Evolutionary conservation across 2,888 invertebrate genomes (phyloP).

Genomic region (Adelognathus sp.): DNA sequence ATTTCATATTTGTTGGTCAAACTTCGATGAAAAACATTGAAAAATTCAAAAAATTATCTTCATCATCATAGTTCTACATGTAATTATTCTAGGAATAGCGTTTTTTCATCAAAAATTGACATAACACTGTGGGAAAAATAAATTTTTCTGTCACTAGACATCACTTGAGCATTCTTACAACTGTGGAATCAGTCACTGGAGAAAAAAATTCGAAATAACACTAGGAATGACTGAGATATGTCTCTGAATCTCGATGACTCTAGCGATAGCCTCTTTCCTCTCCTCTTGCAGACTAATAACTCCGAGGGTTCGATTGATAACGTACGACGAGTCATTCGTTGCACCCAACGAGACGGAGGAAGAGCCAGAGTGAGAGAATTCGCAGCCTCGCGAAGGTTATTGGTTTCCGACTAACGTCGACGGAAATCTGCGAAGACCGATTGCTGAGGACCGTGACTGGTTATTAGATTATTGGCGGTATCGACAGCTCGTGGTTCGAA

Average conservation of each 20-base stretch:
- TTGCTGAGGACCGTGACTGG: conserved; percentile 80
- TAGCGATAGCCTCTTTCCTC: conserved; percentile 41
- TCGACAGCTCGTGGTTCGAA: conserved; percentile 76
- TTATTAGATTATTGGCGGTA: conserved; percentile 81
- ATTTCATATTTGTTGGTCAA: background rate
- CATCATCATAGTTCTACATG: no score
- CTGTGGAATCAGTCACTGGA: no score
- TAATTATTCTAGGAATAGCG: no score
- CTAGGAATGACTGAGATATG: background rate
- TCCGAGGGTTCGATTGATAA: conserved; percentile 43
- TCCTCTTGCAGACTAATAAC: conserved; percentile 43
- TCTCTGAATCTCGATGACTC: conserved; percentile 24
- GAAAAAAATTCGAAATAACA: background rate
- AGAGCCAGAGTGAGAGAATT: background rate
- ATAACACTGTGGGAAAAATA: no score
- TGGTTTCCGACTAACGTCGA: conserved; percentile 69
- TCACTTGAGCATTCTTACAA: background rate
- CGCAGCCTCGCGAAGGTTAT: conserved; percentile 55
- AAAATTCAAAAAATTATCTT: no score
- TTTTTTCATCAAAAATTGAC: no score
- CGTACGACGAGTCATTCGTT: conserved; percentile 34
- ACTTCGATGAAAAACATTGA: background rate
- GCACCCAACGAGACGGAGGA: conserved; percentile 7
- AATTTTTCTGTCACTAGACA: no score
- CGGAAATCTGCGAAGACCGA: conserved; percentile 75